phyloP scores from a whole-genome alignment of 2,888 invertebrate genomes.

The Stomorhina lunata region DNA sequence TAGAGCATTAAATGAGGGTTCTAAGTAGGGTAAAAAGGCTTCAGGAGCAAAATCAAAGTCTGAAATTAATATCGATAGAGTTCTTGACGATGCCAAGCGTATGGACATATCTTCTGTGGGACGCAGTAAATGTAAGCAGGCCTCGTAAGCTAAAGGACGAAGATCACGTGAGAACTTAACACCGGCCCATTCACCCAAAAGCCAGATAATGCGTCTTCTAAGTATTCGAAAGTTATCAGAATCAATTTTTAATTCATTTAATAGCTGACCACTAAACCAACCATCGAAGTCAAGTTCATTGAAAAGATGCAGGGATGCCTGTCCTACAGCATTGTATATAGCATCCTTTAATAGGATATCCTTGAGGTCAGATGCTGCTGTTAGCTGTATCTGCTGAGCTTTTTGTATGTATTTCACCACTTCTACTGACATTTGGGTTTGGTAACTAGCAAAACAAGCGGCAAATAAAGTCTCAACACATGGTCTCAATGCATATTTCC shows the following conservation, averaged over 20 bases:
- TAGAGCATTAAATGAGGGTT: slow-evolving; percentile 88
- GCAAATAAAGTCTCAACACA: slow-evolving; percentile 93
- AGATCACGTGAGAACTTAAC: slow-evolving; percentile 90
- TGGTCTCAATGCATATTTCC: slow-evolving; percentile 95
- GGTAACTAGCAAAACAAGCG: slow-evolving; percentile 90
- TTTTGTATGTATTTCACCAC: slow-evolving; percentile 87
- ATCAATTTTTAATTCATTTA: slow-evolving; percentile 90
- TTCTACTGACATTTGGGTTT: slow-evolving; percentile 86
- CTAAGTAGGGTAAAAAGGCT: slow-evolving; percentile 91
- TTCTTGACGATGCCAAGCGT: slow-evolving; percentile 91
- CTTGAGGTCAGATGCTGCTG: slow-evolving; percentile 86
- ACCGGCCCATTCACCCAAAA: slow-evolving; percentile 88
- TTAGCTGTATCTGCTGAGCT: slow-evolving; percentile 85
- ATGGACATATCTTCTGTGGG: slow-evolving; percentile 93
- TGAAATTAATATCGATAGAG: slow-evolving; percentile 91
- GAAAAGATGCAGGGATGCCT: slow-evolving; percentile 93
- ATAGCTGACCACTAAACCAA: slow-evolving; percentile 92
- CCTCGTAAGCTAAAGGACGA: slow-evolving; percentile 90
- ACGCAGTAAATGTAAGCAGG: slow-evolving; percentile 87
- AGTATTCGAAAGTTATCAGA: slow-evolving; percentile 92
- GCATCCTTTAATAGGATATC: slow-evolving; percentile 94
- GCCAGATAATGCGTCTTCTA: slow-evolving; percentile 90
- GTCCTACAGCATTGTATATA: slow-evolving; percentile 94
- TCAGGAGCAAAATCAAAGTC: slow-evolving; percentile 95
- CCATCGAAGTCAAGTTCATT: slow-evolving; percentile 96